Base-by-base conservation (phyloP, 1,140 invertebrate genomes). In the Polypedilum vanderplanki region DNA sequence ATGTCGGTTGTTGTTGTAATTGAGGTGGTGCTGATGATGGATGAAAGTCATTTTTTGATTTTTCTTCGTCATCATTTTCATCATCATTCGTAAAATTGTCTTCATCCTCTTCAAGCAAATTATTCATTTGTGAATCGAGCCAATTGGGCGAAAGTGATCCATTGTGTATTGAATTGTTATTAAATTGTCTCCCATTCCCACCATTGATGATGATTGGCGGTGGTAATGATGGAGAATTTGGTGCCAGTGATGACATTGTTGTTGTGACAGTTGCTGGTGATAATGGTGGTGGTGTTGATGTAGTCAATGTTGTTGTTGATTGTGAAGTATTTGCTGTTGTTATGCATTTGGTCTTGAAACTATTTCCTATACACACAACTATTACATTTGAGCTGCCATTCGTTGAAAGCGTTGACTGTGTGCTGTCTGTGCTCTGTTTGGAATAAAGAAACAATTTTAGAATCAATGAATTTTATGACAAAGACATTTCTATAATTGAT, bases 351-450 rank as follows among this genome's bases (percentile, higher is more conserved):
- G 65, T 70, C 20, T 70, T 70, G 18, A 20, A 70, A 18, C 65
- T 70, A 20, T 70, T 70, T 22, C 65, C 65, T 18, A 70, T 70
- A 22, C 65, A 70, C 8, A 70, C 65, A 7, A 70, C 65, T 18
- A 70, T 70, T 7, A 70, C 65, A 70, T 70, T 70, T 70, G 65
- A 70, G 65, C 65, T 70, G 18, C 17, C 65, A 18, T 70, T 70
- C 8, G 17, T 70, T 70, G 65, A 70, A 10, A 18, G 65, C 9
- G 65, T 70, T 70, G 46, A 57, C n/a, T 70, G 65, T 8, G 65
- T 22, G 10, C 65, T 70, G 65, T 70, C 65, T 18, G 17, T 70
- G 65, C 65, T 70, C 65, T 70, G 17, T 70, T 70, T 7, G 12
- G 15, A 4, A 57, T 46, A 20, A n/a, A n/a, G n/a, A n/a, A n/a